Evolutionary conservation across 2,888 invertebrate genomes (phyloP).

Genomic region (Halictus quadricinctus): DNA sequence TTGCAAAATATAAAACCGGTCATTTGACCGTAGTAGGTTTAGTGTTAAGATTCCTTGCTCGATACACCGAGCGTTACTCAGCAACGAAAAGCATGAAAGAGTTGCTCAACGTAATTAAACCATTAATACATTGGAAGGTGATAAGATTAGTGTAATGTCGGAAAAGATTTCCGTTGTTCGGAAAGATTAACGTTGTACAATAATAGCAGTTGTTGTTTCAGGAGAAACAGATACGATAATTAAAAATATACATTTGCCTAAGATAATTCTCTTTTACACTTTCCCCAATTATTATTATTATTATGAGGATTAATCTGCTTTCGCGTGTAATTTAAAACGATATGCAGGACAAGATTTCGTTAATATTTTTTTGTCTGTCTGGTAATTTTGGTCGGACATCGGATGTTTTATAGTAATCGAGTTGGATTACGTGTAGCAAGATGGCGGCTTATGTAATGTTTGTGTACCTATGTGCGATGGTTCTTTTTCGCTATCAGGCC

Average conservation of each 20-base stretch:
- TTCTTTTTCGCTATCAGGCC: not conserved
- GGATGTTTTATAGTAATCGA: not conserved
- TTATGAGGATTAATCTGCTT: too few species aligned
- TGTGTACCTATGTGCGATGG: not conserved
- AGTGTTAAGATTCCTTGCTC: not conserved
- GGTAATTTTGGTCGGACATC: not conserved
- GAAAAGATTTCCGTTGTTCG: conserved; percentile 3
- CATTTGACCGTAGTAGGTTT: too few species aligned
- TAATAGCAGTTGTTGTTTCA: not conserved
- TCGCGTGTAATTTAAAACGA: not conserved
- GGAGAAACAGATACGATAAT: not conserved
- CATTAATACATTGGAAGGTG: not conserved
- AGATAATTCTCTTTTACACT: not conserved
- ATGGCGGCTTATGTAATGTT: conserved; percentile 16
- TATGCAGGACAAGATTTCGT: too few species aligned
- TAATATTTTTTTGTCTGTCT: not conserved
- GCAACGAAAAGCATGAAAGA: not conserved
- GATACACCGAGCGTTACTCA: not conserved
- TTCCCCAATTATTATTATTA: not conserved
- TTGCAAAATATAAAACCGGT: too few species aligned
- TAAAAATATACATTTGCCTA: not conserved
- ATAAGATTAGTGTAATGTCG: not conserved
- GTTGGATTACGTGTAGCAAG: not conserved
- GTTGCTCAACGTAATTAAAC: not conserved
- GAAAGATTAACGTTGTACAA: not conserved